Evolutionary conservation across 2,113 vertebrate genomes (phyloP).

Genomic region (Vanacampus margaritifer): DNA sequence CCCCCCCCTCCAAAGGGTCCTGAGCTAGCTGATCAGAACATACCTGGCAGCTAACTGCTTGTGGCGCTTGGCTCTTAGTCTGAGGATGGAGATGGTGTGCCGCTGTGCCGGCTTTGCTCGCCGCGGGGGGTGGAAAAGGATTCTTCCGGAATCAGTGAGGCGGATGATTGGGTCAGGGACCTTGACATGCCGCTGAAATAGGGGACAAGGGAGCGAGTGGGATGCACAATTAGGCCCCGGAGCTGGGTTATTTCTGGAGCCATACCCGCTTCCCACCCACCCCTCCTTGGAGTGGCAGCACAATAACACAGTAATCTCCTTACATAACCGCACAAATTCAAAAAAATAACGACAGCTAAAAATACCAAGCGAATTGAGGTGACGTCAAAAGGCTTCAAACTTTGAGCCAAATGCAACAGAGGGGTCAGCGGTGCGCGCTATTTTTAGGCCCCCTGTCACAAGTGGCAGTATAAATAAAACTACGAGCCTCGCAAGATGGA

Average conservation of each 20-base stretch:
- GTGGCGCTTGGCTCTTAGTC: conserved; percentile 70
- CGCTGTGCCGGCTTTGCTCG: conserved; percentile 65
- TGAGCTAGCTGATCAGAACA: conserved; percentile 62
- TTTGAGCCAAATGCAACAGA: neutral
- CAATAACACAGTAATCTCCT: conserved; percentile 71
- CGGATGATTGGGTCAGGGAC: conserved; percentile 75
- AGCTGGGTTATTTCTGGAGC: conserved; percentile 70
- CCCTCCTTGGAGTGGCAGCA: conserved; percentile 32
- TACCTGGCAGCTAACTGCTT: conserved; percentile 72
- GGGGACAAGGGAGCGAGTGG: conserved; percentile 55
- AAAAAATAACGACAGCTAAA: conserved; percentile 58
- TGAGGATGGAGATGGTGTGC: conserved; percentile 60
- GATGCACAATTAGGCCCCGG: conserved; percentile 70
- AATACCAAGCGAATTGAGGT: conserved; percentile 52
- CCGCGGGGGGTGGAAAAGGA: conserved; percentile 72
- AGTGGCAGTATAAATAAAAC: conserved; percentile 54
- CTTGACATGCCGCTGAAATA: conserved; percentile 72
- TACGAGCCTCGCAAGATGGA: conserved; percentile 30
- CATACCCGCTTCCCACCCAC: conserved; percentile 24
- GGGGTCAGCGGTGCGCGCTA: conserved; percentile 63
- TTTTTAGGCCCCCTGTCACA: conserved; percentile 68
- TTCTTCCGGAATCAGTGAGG: conserved; percentile 77
- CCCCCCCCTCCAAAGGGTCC: conserved; percentile 42
- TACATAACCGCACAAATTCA: conserved; percentile 65
- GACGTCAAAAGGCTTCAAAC: conserved; percentile 48